Conservation (phyloP, 2,113 vertebrate species). For the Tetraodon nigroviridis region DNA sequence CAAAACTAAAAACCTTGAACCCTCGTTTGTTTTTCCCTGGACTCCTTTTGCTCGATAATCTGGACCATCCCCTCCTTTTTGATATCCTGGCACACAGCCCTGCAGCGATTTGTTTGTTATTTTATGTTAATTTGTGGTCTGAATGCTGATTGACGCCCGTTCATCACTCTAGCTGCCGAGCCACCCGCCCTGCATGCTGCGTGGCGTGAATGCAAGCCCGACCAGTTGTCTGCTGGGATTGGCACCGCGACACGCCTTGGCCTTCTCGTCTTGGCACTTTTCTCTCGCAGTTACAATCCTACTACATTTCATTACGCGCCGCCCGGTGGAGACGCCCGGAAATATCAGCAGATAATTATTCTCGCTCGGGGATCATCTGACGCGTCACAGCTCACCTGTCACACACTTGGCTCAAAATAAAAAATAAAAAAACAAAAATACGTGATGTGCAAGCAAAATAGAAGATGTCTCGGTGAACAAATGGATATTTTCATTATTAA, state of each 20-base stretch:
- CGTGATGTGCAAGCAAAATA: constrained; percentile 25
- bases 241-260: constrained; percentile 1
- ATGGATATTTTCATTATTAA: constrained; percentile 31
- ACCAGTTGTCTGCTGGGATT: not conserved
- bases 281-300: constrained; percentile 57
- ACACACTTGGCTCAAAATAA: no score
- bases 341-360: not conserved
- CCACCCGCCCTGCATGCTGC: no score
- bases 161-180: no score
- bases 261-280: constrained; percentile 45
- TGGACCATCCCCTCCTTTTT: not conserved
- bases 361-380: not conserved
- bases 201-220: no score
- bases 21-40: not conserved
- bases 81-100: no score
- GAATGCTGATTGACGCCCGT: no score
- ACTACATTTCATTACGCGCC: constrained; percentile 20
- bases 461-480: constrained; percentile 7
- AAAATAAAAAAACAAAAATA: not conserved
- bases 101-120: no score
- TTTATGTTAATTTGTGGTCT: no score
- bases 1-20: not conserved
- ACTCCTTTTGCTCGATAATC: not conserved
- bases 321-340: no score
- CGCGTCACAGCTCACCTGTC: not conserved